Evolutionary conservation across 2,113 vertebrate genomes (phyloP), one percentile per base, ranked within the genome.

Genomic region (Prunella fulvescens): DNA sequence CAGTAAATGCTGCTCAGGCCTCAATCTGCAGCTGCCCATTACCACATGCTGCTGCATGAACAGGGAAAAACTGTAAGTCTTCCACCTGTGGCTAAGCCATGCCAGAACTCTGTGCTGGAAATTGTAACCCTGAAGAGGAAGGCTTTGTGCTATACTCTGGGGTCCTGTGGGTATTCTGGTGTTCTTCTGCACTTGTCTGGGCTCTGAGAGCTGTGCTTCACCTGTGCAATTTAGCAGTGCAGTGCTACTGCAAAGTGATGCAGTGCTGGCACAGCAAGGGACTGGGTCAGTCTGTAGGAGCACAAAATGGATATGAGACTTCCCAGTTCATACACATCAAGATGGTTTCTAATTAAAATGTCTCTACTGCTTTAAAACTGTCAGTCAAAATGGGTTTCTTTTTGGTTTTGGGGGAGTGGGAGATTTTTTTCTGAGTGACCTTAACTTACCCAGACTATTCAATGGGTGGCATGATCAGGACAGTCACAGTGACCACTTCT

Each of bases 401-500:
- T 90, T 90, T 57, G 13, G 12, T 61, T 66, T 88, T 37, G 37
- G 51, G 40, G 58, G 19, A 96, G 31, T 6, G 39, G 25, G 67
- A 78, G 60, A 73, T 76, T 72, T 90, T 94, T 95, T 88, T 62
- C 60, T 42, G 31, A 31, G 45, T 92, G 97, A 94, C 97, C 97
- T 97, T 92, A 95, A 92, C 78, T 95, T 92, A 96, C 95, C 85
- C 69, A 40, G 61, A 71, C 77, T 83, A 42, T 82, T 82, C 81
- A 92, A 45, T 39, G 72, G 77, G 20, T 39, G 88, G 80, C 40
- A 69, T 93, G 42, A 88, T 79, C 60, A 80, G 64, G 86, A 92
- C 57, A 50, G 78, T 95, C 88, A 91, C 65, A 96, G 92, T 85
- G 82, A 95, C 82, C 76, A 91, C 93, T 96, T 95, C 78, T 96